phyloP scores from a whole-genome alignment of 1,140 invertebrate genomes.

The Pseudomyrmex sp. region DNA sequence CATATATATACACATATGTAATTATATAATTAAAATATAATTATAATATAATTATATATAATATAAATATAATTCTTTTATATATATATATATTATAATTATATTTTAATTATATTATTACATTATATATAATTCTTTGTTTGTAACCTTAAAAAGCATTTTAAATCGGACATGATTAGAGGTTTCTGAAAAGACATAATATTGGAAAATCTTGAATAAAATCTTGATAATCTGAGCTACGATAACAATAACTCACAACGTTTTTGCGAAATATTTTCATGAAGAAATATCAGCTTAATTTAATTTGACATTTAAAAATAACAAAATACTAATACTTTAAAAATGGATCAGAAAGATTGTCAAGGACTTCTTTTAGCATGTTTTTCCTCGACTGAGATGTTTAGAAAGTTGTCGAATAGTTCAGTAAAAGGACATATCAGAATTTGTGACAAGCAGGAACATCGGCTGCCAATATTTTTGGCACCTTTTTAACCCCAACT shows the following conservation, averaged over 20 bases:
- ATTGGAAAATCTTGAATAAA: no score
- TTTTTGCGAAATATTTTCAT: slow-evolving; percentile 8
- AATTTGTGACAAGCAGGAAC: slow-evolving; percentile 26
- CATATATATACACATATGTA: not conserved
- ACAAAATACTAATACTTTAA: not conserved
- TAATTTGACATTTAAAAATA: not conserved
- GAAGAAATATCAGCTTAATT: not conserved
- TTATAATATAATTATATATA: no score
- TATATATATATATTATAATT: no score
- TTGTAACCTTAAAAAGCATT: slow-evolving; percentile 35
- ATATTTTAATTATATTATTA: no score
- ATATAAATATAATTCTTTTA: no score
- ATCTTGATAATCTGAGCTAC: not conserved
- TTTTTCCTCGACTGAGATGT: slow-evolving; percentile 10
- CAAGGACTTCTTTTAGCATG: not conserved
- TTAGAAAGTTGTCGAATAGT: slow-evolving; percentile 17
- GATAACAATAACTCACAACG: slow-evolving; percentile 6
- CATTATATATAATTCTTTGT: slow-evolving; percentile 20
- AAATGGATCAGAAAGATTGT: not conserved
- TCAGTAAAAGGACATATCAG: slow-evolving; percentile 46
- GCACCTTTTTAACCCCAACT: slow-evolving; percentile 6
- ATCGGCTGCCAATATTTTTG: not conserved
- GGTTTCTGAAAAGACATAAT: no score
- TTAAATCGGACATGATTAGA: not conserved
- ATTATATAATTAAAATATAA: no score